These are phyloP conservation scores for Heteronetta atricapilla DNA, from an alignment of 2,113 vertebrate genomes.

Conservation along the genomic window DNA sequence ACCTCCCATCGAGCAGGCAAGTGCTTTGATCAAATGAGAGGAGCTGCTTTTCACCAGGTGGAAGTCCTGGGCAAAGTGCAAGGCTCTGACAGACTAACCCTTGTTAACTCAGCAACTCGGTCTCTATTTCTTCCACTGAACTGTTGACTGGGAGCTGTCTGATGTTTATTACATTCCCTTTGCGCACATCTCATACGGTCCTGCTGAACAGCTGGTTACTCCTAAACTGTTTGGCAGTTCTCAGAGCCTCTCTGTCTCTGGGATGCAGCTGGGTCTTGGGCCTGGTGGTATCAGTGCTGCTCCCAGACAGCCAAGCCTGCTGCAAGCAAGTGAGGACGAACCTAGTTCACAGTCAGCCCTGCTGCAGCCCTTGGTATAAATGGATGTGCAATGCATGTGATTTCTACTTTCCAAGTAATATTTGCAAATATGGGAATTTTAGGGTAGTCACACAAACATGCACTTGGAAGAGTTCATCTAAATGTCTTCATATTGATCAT, in stretches of 20 bases:
- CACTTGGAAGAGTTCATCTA: neutral
- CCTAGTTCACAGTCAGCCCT: neutral
- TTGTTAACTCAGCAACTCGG: neutral
- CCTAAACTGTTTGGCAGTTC: neutral
- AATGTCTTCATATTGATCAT: neutral
- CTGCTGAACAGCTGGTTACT: neutral
- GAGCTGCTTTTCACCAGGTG: neutral
- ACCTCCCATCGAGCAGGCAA: neutral
- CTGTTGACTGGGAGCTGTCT: neutral
- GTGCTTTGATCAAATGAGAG: neutral
- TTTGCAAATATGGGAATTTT: neutral
- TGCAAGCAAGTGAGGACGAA: neutral
- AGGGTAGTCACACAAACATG: neutral
- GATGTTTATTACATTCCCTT: neutral
- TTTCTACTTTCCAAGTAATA: neutral
- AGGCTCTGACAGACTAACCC: neutral
- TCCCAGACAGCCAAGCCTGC: neutral
- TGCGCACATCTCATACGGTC: neutral
- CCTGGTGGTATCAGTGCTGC: fast-evolving
- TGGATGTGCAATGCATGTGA: neutral
- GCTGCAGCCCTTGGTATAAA: neutral
- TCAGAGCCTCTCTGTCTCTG: neutral
- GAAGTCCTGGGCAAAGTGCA: neutral
- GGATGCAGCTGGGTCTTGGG: neutral
- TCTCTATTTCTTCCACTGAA: neutral